Percentiles rank a stretch among this genome's conserved stretches.
phyloP scores from a whole-genome alignment of 2,888 invertebrate genomes.

The Petrolisthes manimaculis region DNA sequence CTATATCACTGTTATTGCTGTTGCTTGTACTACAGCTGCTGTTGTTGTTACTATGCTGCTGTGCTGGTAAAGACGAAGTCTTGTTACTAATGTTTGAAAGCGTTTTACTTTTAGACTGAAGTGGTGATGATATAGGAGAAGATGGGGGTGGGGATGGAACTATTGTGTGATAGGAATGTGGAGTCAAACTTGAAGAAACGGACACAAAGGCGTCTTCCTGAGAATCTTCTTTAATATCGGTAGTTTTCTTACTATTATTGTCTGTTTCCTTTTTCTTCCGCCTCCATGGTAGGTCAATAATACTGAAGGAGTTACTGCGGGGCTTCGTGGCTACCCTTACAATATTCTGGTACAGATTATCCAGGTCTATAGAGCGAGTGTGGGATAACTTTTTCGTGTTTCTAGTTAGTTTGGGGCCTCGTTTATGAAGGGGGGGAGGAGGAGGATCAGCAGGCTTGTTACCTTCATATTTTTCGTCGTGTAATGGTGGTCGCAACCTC shows the following conservation, averaged over 20 bases:
- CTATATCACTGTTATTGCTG: conserved; percentile 4
- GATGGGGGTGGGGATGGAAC: too few relatives aligned
- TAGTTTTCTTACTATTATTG: not conserved
- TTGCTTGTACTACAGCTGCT: conserved; percentile 37
- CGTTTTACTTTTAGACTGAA: not conserved
- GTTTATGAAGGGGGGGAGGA: conserved; percentile 5
- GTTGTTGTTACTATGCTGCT: conserved; percentile 4
- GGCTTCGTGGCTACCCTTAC: conserved; percentile 43
- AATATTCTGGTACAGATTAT: conserved; percentile 48
- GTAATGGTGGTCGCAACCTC: too few relatives aligned
- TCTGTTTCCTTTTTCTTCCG: conserved; percentile 43
- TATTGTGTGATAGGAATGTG: not conserved
- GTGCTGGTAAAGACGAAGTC: not conserved
- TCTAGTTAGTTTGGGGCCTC: conserved; percentile 1
- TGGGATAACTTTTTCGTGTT: conserved; percentile 34
- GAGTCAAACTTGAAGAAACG: too few relatives aligned
- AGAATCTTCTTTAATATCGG: conserved; percentile 31
- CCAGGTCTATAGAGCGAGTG: conserved; percentile 51
- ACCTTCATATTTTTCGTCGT: too few relatives aligned
- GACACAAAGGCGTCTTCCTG: conserved; percentile 10
- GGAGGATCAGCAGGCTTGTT: not conserved
- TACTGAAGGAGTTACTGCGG: conserved; percentile 50
- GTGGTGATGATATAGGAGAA: too few relatives aligned
- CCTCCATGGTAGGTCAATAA: conserved; percentile 44
- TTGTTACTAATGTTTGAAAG: not conserved